Percentiles rank a stretch among this genome's conserved stretches.
phyloP scores from a whole-genome alignment of 1,140 invertebrate species.

The Ectropis grisescens region DNA sequence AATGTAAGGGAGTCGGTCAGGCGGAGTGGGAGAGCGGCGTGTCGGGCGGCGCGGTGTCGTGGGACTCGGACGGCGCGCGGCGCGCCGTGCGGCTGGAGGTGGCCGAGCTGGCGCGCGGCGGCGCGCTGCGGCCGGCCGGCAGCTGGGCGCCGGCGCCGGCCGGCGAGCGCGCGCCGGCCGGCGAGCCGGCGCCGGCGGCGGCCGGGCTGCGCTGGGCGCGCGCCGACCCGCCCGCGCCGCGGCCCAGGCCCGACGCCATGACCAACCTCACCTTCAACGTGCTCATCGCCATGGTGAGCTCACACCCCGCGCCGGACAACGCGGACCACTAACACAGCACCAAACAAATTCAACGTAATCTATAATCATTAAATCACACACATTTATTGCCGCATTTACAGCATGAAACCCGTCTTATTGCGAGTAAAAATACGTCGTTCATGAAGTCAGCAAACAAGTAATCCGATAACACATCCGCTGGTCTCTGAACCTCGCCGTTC shows the following conservation, averaged over 20 bases:
- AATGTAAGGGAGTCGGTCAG: too few relatives aligned
- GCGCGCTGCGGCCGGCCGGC: slow-evolving; percentile 20
- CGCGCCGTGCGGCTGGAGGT: slow-evolving; percentile 77
- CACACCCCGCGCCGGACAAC: not conserved
- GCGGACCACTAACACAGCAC: too few relatives aligned
- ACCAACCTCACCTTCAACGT: slow-evolving; percentile 50
- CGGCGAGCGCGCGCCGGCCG: too few relatives aligned
- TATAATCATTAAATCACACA: too few relatives aligned
- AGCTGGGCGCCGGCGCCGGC: slow-evolving; percentile 21
- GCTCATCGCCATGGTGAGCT: slow-evolving; percentile 34
- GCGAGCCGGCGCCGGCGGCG: slow-evolving; percentile 7
- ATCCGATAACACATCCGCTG: too few relatives aligned
- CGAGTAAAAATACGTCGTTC: too few relatives aligned
- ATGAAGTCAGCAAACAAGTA: too few relatives aligned
- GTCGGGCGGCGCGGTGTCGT: slow-evolving; percentile 83
- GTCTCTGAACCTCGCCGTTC: too few relatives aligned
- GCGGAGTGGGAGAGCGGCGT: slow-evolving; percentile 78
- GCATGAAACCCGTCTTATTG: too few relatives aligned
- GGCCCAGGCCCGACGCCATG: slow-evolving; percentile 32
- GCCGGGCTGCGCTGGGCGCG: slow-evolving; percentile 78
- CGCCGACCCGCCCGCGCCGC: slow-evolving; percentile 84
- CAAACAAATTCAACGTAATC: too few relatives aligned
- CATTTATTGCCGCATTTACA: too few relatives aligned
- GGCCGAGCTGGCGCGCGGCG: slow-evolving; percentile 37
- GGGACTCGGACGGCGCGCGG: slow-evolving; percentile 85